These are phyloP conservation scores for Guaruba guarouba DNA, from an alignment of 2,113 vertebrate genomes.

Conservation along the genomic window DNA sequence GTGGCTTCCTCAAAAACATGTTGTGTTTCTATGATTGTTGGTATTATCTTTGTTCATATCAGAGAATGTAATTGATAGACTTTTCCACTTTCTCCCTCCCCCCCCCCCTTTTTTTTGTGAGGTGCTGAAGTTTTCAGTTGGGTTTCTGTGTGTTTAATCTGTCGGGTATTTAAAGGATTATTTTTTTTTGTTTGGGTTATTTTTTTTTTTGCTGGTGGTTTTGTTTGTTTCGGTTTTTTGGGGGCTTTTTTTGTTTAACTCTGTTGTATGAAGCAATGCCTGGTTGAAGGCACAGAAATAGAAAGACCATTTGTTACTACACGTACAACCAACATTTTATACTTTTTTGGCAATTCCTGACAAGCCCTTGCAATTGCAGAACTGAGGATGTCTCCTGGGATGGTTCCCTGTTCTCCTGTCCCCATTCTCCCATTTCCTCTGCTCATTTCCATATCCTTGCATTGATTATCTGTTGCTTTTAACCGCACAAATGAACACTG, in stretches of 20 bases:
- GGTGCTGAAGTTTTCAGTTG: fast-evolving
- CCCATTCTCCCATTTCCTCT: background rate
- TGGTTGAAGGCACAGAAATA: background rate
- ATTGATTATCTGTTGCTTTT: fast-evolving
- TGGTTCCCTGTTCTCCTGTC: background rate
- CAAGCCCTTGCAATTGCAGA: background rate
- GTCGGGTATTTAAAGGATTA: background rate
- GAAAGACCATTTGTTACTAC: background rate
- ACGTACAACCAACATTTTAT: background rate
- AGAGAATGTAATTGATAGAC: background rate
- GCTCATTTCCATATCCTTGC: fast-evolving
- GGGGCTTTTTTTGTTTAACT: too few species aligned
- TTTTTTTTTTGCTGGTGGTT: fast-evolving
- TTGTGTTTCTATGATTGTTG: background rate
- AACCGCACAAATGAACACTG: fast-evolving
- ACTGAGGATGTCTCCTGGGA: background rate
- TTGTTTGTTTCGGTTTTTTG: background rate
- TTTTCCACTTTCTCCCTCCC: too few species aligned
- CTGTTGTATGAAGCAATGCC: fast-evolving
- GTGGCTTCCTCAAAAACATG: background rate
- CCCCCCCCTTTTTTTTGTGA: too few species aligned
- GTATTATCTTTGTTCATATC: background rate
- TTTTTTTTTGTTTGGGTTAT: background rate
- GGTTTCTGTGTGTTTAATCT: background rate
- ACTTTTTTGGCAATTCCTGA: background rate